These are phyloP conservation scores for Polyommatus iphigenia DNA, from an alignment of 2,888 invertebrate species.

Conservation along the genomic window DNA sequence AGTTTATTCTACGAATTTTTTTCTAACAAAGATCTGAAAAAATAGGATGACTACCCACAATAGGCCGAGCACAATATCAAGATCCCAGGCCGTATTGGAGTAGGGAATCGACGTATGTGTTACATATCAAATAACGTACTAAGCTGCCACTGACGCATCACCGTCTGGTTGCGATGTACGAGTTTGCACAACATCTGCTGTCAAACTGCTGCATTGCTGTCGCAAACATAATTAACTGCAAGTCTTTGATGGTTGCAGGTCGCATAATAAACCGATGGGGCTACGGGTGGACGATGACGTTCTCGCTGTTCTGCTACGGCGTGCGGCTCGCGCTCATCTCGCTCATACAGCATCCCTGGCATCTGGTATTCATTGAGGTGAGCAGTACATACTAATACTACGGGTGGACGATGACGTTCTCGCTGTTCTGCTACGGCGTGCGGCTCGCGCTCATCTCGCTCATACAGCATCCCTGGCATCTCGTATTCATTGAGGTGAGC, in stretches of 20 bases:
- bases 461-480: slow-evolving; percentile 90
- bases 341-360: slow-evolving; percentile 89
- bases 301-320: slow-evolving; percentile 88
- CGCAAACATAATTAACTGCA: too few species aligned
- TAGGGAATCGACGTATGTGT: too few species aligned
- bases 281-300: slow-evolving; percentile 87
- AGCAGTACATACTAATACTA: slow-evolving; percentile 28
- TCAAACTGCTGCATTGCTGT: too few species aligned
- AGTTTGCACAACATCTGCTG: too few species aligned
- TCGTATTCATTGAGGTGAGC: slow-evolving; percentile 86
- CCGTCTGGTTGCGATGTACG: too few species aligned
- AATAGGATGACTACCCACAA: too few species aligned
- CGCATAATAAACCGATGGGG: slow-evolving; percentile 89
- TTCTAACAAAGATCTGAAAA: too few species aligned
- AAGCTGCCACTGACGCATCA: too few species aligned
- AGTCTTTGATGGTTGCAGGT: slow-evolving; percentile 63
- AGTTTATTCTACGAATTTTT: too few species aligned
- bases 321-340: slow-evolving; percentile 88
- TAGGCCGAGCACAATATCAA: too few species aligned
- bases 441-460: slow-evolving; percentile 88
- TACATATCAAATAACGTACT: too few species aligned
- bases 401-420: slow-evolving; percentile 61
- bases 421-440: slow-evolving; percentile 87
- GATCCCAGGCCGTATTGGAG: too few species aligned
- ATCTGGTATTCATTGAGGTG: slow-evolving; percentile 87